These are phyloP conservation scores for Leptosomus discolor DNA, from an alignment of 2,113 vertebrate genomes.

Conservation along the genomic window DNA sequence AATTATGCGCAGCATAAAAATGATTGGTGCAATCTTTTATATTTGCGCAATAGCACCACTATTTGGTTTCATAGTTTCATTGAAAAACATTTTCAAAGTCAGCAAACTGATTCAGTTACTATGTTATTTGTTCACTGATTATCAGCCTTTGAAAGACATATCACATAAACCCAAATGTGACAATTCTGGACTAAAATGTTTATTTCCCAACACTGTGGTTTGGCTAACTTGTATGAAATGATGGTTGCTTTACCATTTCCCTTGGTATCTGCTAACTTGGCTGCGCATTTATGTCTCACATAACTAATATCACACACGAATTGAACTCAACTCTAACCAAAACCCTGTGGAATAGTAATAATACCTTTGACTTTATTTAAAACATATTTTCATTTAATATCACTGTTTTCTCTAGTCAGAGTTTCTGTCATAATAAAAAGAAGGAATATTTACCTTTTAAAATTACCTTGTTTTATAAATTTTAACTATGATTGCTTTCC, in stretches of 20 bases:
- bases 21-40: not conserved
- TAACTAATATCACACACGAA: not conserved
- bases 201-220: not conserved
- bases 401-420: not conserved
- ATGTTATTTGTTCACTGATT: not conserved
- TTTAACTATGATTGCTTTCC: not conserved
- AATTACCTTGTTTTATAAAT: not conserved
- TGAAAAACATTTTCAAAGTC: not conserved
- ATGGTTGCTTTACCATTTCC: not conserved
- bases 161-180: not conserved
- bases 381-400: not conserved
- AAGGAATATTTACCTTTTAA: not conserved
- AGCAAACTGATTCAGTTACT: not conserved
- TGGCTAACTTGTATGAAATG: not conserved
- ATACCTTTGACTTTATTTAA: not conserved
- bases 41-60: not conserved
- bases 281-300: not conserved
- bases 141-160: not conserved
- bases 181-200: not conserved
- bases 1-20: not conserved
- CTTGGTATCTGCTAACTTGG: not conserved
- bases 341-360: not conserved
- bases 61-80: not conserved
- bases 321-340: not conserved
- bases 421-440: not conserved